Evolutionary conservation across 1,140 invertebrate genomes (phyloP), one percentile per base, ranked within the genome.

Genomic region (Drosophila kepulauana): DNA sequence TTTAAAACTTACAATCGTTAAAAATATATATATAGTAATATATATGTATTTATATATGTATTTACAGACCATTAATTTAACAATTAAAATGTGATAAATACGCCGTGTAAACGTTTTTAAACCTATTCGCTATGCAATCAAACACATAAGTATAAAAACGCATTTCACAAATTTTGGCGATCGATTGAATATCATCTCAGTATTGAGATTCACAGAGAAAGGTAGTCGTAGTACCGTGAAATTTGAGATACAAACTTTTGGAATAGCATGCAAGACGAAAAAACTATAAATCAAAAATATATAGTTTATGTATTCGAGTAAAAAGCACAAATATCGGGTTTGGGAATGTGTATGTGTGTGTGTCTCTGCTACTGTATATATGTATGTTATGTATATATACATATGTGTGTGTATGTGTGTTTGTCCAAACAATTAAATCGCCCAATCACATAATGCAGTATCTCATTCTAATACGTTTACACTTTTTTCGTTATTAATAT

Each of bases 361-460:
- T 46, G 58, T 59, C 33, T 65, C 52, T 49, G 15, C 45, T n/a
- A 57, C 49, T 70, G 20, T 13, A 15, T 46, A 41, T 51, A 25
- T 51, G 46, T 65, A 38, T 52, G 35, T 62, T 65, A 38, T 52
- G 35, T 62, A 8, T 38, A 7, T 38, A 10, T 64, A 25, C 65
- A 16, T 56, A 13, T 63, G 5, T 52, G 15, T 38, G 51, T 63
- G 5, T 52, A n/a, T 38, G 51, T 64, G 38, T 51, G 25, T 57
- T 15, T 67, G 66, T 78, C 54, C 63, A 88, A 84, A 84, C 67
- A 89, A 81, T 81, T 75, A 59, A 89, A 78, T 89, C 78, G 80
- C 80, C 84, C 78, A 88, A 89, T 88, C 84, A 84, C 84, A 89
- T 87, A 81, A 78, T 81, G 85, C 78, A 89, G 68, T 74, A 16